These are phyloP conservation scores for Pterois miles DNA, from an alignment of 2,797 vertebrate species.

Conservation along the genomic window DNA sequence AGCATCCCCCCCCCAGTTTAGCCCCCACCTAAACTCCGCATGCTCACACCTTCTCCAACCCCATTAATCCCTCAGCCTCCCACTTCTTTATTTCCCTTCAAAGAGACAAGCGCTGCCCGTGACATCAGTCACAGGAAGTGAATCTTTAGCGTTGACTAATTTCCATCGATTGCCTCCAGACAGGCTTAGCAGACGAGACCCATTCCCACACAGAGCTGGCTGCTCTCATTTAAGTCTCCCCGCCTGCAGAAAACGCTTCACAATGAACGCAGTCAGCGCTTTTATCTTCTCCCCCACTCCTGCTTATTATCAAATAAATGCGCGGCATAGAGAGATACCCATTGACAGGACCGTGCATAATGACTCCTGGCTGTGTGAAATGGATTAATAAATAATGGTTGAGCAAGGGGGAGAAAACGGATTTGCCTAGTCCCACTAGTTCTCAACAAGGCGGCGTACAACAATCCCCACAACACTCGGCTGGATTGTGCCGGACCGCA, in stretches of 20 bases:
- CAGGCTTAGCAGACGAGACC: slow-evolving; percentile 85
- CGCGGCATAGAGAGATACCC: slow-evolving; percentile 80
- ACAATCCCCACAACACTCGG: slow-evolving; percentile 62
- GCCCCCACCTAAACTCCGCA: slow-evolving; percentile 50
- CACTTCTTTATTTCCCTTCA: slow-evolving; percentile 78
- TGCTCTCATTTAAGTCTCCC: slow-evolving; percentile 81
- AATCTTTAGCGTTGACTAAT: slow-evolving; percentile 88
- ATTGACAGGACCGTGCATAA: slow-evolving; percentile 84
- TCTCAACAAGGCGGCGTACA: slow-evolving; percentile 63
- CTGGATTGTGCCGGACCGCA: slow-evolving; percentile 57
- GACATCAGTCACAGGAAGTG: slow-evolving; percentile 86
- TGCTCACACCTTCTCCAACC: slow-evolving; percentile 69
- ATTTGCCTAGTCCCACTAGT: slow-evolving; percentile 71
- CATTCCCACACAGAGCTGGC: slow-evolving; percentile 82
- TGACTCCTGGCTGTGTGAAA: slow-evolving; percentile 86
- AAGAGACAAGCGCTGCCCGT: slow-evolving; percentile 78
- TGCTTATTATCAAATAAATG: slow-evolving; percentile 87
- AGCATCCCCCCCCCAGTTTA: slow-evolving; percentile 47
- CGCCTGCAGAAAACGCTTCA: slow-evolving; percentile 75
- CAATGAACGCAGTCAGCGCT: slow-evolving; percentile 84
- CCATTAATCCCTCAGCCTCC: slow-evolving; percentile 75
- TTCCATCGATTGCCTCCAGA: slow-evolving; percentile 88
- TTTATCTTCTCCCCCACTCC: slow-evolving; percentile 81
- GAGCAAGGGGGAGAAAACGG: slow-evolving; percentile 70
- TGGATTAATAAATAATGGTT: slow-evolving; percentile 85